Conservation (phyloP, 2,888 invertebrate species). For the Cerastis leucographa region DNA sequence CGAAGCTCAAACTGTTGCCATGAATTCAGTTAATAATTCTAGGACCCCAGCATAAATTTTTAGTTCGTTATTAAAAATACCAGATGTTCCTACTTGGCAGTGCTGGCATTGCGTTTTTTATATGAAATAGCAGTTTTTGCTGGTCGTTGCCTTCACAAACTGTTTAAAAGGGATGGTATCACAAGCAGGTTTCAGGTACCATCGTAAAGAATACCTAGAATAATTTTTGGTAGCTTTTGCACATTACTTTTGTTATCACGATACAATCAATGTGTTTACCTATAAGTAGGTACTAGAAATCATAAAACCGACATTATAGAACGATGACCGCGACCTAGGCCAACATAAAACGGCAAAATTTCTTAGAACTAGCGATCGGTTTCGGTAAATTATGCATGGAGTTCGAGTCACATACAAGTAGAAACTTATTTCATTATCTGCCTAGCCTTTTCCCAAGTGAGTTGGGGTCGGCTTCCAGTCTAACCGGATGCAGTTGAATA, state of each 20-base stretch:
- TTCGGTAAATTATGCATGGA: conserved; percentile 14
- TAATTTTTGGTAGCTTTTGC: not conserved
- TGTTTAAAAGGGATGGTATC: not conserved
- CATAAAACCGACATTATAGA: not conserved
- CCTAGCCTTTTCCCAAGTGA: too few species aligned
- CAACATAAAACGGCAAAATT: not conserved
- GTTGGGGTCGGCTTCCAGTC: too few species aligned
- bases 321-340: not conserved
- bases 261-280: not conserved
- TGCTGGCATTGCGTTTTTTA: not conserved
- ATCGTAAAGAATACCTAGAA: not conserved
- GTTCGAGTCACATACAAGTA: not conserved
- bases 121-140: not conserved
- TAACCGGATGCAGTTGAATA: too few species aligned
- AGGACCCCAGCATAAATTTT: not conserved
- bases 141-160: not conserved
- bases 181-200: not conserved
- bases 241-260: not conserved
- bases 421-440: not conserved
- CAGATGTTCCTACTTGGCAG: not conserved
- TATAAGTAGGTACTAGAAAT: not conserved
- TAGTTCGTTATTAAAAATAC: not conserved
- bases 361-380: conserved; percentile 12
- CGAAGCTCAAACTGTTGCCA: not conserved
- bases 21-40: not conserved